Conservation (phyloP, 2,113 vertebrate genomes). For the Myotis davidii region DNA sequence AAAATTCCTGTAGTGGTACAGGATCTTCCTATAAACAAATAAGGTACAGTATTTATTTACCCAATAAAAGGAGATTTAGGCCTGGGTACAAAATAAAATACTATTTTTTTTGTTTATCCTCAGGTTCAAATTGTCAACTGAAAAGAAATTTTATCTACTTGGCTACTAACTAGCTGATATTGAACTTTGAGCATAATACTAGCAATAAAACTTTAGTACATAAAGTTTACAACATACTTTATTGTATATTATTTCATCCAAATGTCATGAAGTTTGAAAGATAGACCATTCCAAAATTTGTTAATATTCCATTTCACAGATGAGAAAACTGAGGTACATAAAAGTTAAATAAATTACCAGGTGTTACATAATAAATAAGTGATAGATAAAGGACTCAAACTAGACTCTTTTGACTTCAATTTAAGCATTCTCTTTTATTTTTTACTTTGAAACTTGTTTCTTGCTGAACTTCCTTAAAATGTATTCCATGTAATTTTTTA, state of each 20-base stretch:
- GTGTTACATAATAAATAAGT: not conserved
- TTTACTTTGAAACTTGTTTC: not conserved
- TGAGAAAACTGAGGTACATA: not conserved
- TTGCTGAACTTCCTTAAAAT: constrained; percentile 20
- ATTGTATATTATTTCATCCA: not conserved
- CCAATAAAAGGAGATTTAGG: not conserved
- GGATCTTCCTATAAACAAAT: not conserved
- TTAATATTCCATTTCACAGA: not conserved
- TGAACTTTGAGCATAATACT: not conserved
- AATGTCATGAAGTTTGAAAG: not conserved
- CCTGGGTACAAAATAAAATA: not conserved
- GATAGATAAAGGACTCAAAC: not conserved
- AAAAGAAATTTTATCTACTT: not conserved
- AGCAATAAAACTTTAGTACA: not conserved
- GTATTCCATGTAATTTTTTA: not conserved
- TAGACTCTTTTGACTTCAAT: not conserved
- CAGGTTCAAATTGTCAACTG: not conserved
- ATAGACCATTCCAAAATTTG: not conserved
- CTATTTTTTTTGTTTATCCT: not conserved
- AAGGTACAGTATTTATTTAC: not conserved
- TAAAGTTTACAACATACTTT: not conserved
- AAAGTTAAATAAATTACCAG: not conserved
- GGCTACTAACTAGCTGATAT: not conserved
- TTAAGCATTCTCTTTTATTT: not conserved
- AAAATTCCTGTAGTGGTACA: not conserved